Base-by-base conservation (phyloP, 2,113 vertebrate species). In the Gallinago undulata region DNA sequence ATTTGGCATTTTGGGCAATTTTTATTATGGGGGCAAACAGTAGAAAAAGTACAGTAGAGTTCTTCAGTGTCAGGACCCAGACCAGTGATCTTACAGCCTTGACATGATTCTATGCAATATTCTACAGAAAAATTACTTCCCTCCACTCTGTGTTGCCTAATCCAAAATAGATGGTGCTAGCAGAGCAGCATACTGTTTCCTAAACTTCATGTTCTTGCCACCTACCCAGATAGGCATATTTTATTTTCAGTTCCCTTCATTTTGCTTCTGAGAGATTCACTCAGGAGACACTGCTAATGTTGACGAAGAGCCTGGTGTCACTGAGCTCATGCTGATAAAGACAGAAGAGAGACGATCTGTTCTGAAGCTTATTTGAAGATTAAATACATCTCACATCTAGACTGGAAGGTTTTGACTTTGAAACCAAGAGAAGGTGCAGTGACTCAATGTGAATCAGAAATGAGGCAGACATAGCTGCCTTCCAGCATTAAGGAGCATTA, bases 351-450 rank as follows among this genome's bases (percentile, higher is more conserved):
- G 12, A 59, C 0, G 0, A 43, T 27, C 43, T 94, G 43, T 47
- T 84, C 68, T 90, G 73, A 92, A 67, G 28, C 18, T 60, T 72
- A 8, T 91, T 85, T 95, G 87, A 83, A 83, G 74, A 95, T 85
- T 82, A 96, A 96, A 89, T 69, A 64, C 19, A 7, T 51, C 60
- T 94, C 56, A 84, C 25, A 67, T 83, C 45, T 77, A 87, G 45
- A 55, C 43, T 76, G 57, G 66, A 80, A 82, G 21, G 14, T 83
- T 96, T 72, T 73, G 66, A 66, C 63, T 93, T 79, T 80, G 63
- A 88, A 94, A 77, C 50, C n/a, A 33, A 27, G n/a, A 74, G 72
- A 81, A n/a, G 16, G 17, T 72, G 47, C 51, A 63, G 37, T 47
- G 68, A 39, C 28, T 86, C 50, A 19, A 4, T 12, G 37, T 37